A percentile compares a stretch with the other conserved stretches of the same genome.
Evolutionary conservation across 2,113 vertebrate genomes (phyloP).

Genomic region (Echinops telfairi): DNA sequence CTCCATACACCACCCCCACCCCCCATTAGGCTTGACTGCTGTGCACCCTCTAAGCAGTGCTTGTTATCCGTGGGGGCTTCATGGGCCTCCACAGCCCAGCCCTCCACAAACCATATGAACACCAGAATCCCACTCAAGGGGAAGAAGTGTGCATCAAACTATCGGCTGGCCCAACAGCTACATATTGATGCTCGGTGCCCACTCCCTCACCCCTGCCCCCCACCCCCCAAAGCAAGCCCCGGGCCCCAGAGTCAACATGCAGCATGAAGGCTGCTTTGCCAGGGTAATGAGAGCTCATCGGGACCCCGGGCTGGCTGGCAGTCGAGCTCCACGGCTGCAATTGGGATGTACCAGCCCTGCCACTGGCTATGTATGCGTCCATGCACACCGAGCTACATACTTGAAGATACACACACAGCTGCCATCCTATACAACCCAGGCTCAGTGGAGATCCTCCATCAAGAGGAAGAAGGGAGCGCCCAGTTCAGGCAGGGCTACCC

Average conservation of each 20-base stretch:
- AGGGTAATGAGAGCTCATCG: slow-evolving; percentile 13
- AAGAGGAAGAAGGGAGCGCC: not conserved
- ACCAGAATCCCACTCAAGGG: not conserved
- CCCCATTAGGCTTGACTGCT: not conserved
- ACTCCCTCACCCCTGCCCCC: too few relatives aligned
- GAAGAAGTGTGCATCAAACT: slow-evolving; percentile 32
- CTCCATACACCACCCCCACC: not conserved
- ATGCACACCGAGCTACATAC: not conserved
- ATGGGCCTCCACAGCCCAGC: slow-evolving; percentile 1
- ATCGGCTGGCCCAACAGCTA: not conserved
- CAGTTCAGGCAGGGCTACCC: not conserved
- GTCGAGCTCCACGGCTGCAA: not conserved
- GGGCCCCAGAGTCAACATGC: not conserved
- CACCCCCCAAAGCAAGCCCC: not conserved
- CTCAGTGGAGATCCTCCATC: not conserved
- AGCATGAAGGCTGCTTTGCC: slow-evolving; percentile 14
- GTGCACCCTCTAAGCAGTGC: not conserved
- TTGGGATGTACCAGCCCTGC: not conserved
- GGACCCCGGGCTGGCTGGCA: not conserved
- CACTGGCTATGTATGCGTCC: accelerated
- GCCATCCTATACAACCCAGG: not conserved
- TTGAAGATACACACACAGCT: accelerated
- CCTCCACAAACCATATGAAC: slow-evolving; percentile 13
- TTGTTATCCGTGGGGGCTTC: not conserved
- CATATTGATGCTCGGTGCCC: not conserved